Evolutionary conservation across 2,797 vertebrate species (phyloP).

Genomic region (Pseudochirops corinnae): DNA sequence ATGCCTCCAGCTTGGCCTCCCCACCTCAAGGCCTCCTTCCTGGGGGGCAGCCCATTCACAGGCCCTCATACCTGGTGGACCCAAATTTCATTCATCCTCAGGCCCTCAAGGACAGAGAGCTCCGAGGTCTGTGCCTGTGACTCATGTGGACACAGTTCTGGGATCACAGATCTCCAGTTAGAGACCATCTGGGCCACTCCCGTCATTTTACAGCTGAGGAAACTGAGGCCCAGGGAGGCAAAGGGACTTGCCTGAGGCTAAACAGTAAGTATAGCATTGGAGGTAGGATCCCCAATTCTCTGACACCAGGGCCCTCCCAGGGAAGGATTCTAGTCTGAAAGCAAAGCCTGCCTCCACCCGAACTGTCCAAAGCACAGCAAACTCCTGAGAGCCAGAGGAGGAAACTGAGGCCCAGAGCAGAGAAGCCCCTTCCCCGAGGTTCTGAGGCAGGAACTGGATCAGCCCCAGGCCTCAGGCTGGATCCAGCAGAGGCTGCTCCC

Average conservation of each 20-base stretch:
- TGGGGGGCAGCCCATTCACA: background rate
- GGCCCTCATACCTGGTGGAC: background rate
- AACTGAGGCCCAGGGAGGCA: background rate
- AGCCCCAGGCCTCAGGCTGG: background rate
- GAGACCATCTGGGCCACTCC: background rate
- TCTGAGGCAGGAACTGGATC: background rate
- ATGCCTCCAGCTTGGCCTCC: background rate
- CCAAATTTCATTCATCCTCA: background rate
- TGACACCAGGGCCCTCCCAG: background rate
- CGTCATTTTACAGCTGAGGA: background rate
- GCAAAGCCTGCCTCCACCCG: background rate
- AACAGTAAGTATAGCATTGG: background rate
- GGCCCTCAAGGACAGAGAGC: background rate
- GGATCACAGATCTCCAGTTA: background rate
- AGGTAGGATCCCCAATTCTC: background rate
- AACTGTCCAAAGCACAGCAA: background rate
- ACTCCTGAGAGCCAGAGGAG: background rate
- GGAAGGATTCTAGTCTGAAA: no score
- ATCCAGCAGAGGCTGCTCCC: background rate
- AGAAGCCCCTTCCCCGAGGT: background rate
- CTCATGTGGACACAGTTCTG: background rate
- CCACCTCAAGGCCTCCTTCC: background rate
- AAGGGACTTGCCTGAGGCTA: no score
- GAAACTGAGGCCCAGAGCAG: no score
- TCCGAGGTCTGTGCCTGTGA: background rate